A percentile compares a stretch with the other conserved stretches of the same genome.
phyloP scores from a whole-genome alignment of 2,113 vertebrate species.

The Dermatemys mawii region DNA sequence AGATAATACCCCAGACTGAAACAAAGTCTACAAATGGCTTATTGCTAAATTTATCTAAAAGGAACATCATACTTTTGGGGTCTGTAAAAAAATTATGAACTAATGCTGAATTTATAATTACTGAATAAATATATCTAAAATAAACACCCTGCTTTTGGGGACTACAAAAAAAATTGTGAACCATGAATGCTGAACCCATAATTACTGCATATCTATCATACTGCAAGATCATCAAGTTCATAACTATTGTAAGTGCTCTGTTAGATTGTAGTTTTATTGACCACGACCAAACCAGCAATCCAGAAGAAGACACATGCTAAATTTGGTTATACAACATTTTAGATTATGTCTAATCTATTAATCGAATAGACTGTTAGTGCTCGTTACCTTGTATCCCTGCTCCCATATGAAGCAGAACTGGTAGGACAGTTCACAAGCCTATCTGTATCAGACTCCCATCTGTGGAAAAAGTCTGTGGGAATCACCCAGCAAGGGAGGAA shows the following conservation, averaged over 20 bases:
- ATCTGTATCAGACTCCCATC: background rate
- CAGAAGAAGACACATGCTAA: background rate
- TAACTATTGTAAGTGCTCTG: background rate
- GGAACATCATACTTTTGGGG: background rate
- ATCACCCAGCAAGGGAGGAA: background rate
- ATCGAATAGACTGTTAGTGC: background rate
- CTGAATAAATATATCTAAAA: background rate
- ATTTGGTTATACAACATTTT: background rate
- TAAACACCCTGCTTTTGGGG: background rate
- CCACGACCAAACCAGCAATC: background rate
- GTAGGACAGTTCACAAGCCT: slow-evolving; percentile 2
- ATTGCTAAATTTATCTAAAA: background rate
- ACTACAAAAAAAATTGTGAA: background rate
- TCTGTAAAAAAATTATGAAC: background rate
- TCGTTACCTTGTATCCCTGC: background rate
- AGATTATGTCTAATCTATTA: background rate
- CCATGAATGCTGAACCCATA: background rate
- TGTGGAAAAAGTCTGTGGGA: background rate
- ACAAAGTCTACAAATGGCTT: background rate
- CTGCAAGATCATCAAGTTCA: background rate
- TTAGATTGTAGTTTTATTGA: background rate
- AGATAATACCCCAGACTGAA: background rate
- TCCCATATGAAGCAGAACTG: background rate
- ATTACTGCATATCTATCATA: background rate
- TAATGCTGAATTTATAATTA: background rate